Base-by-base conservation (phyloP, 2,888 invertebrate genomes). In the Mellilla xanthometata region DNA sequence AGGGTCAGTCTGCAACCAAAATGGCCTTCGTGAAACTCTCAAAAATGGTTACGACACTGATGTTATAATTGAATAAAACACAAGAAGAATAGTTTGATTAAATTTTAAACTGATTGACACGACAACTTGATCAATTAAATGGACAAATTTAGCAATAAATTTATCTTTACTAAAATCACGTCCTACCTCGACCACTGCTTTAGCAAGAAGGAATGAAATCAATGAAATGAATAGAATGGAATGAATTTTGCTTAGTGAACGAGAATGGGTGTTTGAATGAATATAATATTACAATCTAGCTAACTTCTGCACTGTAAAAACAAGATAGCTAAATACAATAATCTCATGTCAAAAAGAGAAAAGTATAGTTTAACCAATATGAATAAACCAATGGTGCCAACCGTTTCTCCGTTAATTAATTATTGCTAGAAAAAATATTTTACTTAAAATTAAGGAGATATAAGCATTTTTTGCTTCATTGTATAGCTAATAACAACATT, bases 131-230 rank as follows among this genome's bases (percentile, higher is more conserved):
- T 2, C 2, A 22, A 28, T 11, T 28, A 22, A 1, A 13, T 24
- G 3, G 4, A 28, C 0, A 39, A 7, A 11, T n/a, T 32, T 12
- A 29, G n/a, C 10, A 11, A n/a, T 2, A 11, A 13, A 2, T 12
- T 5, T 24, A 15, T n/a, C n/a, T n/a, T n/a, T 29, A 36, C 15
- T 23, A 3, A 2, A 11, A 58, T 66, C 63, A 72, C 87, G 72
- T 76, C 88, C 76, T 64, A 88, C 88, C 88, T 84, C 45, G 70
- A 81, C 86, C 87, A 78, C 88, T 85, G 87, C 88, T 76, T 60
- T 48, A 51, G 48, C 52, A 35, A 65, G 71, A 83, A 76, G 76
- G 73, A 72, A 56, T 58, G 65, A 71, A 64, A 53, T 12, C n/a
- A 3, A 12, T 11, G 27, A 12, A 2, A 22, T n/a, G n/a, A 10